Percentiles rank a stretch among this genome's conserved stretches.
These are phyloP conservation scores for Cossypha polioptera DNA, from an alignment of 2,797 vertebrate genomes.

Conservation along the genomic window DNA sequence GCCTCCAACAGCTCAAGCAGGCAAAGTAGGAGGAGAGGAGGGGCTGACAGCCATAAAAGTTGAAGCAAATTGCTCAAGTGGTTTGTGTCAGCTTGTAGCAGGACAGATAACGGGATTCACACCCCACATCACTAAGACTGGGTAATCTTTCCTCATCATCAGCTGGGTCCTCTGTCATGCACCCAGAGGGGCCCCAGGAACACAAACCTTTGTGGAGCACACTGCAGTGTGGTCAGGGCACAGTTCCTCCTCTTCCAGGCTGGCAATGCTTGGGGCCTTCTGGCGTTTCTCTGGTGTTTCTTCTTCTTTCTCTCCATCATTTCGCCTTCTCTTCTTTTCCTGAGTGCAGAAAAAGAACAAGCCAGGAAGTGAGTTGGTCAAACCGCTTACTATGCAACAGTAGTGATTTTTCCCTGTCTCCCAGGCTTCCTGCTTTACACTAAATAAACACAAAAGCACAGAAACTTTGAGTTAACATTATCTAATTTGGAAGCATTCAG, in stretches of 20 bases:
- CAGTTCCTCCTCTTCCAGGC: conserved; percentile 66
- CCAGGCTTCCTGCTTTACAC: background rate
- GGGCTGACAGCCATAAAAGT: background rate
- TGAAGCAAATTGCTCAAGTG: background rate
- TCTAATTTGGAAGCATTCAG: background rate
- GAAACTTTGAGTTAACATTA: background rate
- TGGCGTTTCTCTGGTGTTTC: conserved; percentile 73
- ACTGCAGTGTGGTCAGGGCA: conserved; percentile 75
- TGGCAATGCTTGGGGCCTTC: conserved; percentile 73
- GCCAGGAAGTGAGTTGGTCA: background rate
- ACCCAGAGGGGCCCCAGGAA: background rate
- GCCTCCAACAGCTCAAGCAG: background rate
- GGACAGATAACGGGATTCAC: background rate
- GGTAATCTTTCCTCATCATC: background rate
- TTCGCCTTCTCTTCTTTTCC: conserved; percentile 79
- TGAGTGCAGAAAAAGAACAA: conserved; percentile 29
- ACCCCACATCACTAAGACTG: background rate
- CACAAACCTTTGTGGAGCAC: conserved; percentile 84
- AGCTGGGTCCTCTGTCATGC: background rate
- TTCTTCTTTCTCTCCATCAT: conserved; percentile 76
- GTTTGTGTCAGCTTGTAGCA: background rate
- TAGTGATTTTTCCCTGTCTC: background rate
- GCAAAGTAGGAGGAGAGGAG: background rate
- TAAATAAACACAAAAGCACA: background rate
- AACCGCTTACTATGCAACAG: background rate